Evolutionary conservation across 2,113 vertebrate genomes (phyloP), one percentile per base, ranked within the genome.

Genomic region (Etia nguti): DNA sequence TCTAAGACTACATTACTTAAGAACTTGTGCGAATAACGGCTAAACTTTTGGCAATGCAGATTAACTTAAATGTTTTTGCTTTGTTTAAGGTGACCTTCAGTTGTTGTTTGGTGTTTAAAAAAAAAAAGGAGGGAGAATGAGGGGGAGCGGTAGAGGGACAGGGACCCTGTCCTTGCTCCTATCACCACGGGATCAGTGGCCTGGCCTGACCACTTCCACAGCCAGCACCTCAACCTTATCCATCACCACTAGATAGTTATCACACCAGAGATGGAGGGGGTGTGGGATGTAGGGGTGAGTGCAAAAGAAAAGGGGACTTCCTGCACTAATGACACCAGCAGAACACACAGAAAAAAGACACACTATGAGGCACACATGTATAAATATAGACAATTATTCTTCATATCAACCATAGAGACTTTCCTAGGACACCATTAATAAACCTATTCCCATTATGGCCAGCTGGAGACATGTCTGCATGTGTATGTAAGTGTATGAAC

Each of bases 391-490:
- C 77, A 89, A 92, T 95, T 86, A 84, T 85, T 93, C 89, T 88
- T 92, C 85, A 91, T 80, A 90, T 92, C 90, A 88, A 89, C 93
- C 95, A 91, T 95, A 92, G 95, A 96, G 93, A 95, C 95, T 92
- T 93, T 92, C 81, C 13, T 87, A 77, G 73, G 79, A 88, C 54
- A 86, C 24, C 90, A 96, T 97, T 96, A 96, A 97, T 97, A 96
- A 97, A 96, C 97, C 97, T 95, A 96, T 91, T 91, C 95, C 97
- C 97, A 97, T 95, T 95, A 96, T 95, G 94, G 96, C 92, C 97
- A 98, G 96, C 97, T 97, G 96, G 20, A 83, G 13, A 81, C 29
- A 62, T 59, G 84, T 52, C 65, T 81, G 68, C 38, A 83, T 79
- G 73, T 88, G 62, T 57, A 65, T 68, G 13, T 70, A 46, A 54